Base-by-base conservation (phyloP, 2,888 invertebrate genomes). In the Macrosoma leucophasiata region DNA sequence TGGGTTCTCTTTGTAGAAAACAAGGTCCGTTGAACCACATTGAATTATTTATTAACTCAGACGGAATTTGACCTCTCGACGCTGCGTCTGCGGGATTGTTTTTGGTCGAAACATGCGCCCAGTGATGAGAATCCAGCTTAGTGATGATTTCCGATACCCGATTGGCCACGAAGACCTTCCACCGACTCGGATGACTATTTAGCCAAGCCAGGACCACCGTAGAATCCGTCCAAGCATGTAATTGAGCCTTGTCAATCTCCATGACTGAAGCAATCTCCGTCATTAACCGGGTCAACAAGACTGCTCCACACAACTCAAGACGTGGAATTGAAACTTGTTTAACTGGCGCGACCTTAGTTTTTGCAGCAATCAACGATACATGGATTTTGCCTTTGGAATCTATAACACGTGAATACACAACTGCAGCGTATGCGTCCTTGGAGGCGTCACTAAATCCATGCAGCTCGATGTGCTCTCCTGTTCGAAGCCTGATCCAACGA, bases 51-150 rank as follows among this genome's bases (percentile, higher is more conserved):
- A n/a, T n/a, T n/a, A n/a, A n/a, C n/a, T n/a, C n/a, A n/a, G n/a
- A n/a, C n/a, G n/a, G n/a, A n/a, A n/a, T n/a, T n/a, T n/a, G n/a
- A n/a, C n/a, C n/a, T n/a, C n/a, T n/a, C n/a, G n/a, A n/a, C n/a
- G n/a, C n/a, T n/a, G n/a, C n/a, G n/a, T n/a, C n/a, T n/a, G n/a
- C n/a, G n/a, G n/a, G n/a, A n/a, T n/a, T n/a, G n/a, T n/a, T n/a
- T n/a, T n/a, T n/a, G n/a, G n/a, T n/a, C n/a, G n/a, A n/a, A n/a
- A n/a, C n/a, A n/a, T n/a, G n/a, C n/a, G n/a, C 54, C 52, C 14
- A 53, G 33, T 9, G 56, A 51, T 1, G 55, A 52, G 18, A 35
- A 39, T 26, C 57, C 55, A 0, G 53, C 55, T 1, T 51, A n/a
- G n/a, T 31, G 4, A 52, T 23, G 2, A 61, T 54, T 11, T 48